Evolutionary conservation across 2,888 invertebrate species (phyloP).

Genomic region (Xestia sexstrigata): DNA sequence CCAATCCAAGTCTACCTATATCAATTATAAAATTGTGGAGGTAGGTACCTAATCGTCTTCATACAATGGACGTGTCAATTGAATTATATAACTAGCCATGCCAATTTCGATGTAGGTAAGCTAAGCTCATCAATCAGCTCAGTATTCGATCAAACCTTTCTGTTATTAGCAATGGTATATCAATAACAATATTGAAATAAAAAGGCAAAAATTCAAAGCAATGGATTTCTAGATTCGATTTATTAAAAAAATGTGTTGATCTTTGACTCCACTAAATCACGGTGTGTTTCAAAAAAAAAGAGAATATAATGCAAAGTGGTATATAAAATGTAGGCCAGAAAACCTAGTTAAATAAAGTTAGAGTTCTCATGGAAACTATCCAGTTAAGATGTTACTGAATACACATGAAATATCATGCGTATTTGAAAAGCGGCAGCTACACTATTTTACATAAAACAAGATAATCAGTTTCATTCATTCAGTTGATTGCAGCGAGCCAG

Average conservation of each 20-base stretch:
- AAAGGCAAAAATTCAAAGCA: conserved; percentile 7
- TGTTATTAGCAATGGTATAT: neutral
- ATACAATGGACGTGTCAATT: neutral
- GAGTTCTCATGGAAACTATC: neutral
- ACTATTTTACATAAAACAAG: neutral
- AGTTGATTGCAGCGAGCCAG: conserved; percentile 40
- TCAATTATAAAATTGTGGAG: conserved; percentile 2
- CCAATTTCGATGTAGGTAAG: neutral
- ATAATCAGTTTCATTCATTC: conserved; percentile 19
- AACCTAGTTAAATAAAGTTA: neutral
- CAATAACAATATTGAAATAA: neutral
- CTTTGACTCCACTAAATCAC: neutral
- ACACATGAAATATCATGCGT: neutral
- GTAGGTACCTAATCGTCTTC: neutral
- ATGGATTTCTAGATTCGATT: too few relatives aligned
- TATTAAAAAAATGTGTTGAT: neutral
- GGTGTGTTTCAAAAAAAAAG: neutral
- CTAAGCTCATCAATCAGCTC: neutral
- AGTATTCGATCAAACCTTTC: neutral
- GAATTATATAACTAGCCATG: neutral
- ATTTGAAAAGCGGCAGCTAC: neutral
- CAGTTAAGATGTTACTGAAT: neutral
- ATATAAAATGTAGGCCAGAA: neutral
- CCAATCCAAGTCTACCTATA: conserved; percentile 28
- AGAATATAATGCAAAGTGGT: neutral